Conservation (phyloP, 1,140 invertebrate genomes). For the Brachionus calyciflorus region DNA sequence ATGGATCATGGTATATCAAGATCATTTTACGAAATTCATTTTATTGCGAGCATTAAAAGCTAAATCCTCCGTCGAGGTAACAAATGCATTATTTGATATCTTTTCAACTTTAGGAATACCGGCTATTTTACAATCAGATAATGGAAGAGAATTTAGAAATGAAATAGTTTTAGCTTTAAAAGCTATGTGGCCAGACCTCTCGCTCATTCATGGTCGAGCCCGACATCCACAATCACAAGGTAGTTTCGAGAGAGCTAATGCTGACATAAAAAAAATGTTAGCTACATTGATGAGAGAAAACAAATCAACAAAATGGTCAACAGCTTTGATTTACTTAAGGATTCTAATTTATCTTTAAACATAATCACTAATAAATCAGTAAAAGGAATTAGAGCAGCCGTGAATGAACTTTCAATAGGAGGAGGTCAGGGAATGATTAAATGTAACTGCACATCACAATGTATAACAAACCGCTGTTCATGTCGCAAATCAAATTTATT, state of each 20-base stretch:
- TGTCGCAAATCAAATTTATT: too few relatives aligned
- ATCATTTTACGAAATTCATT: constrained; percentile 46
- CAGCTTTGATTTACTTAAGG: too few relatives aligned
- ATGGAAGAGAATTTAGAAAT: background rate
- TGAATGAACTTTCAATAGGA: too few relatives aligned
- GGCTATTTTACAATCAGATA: constrained; percentile 3
- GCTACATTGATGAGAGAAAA: background rate
- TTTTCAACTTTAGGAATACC: constrained; percentile 44
- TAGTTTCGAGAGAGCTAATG: too few relatives aligned
- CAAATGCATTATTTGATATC: constrained; percentile 9
- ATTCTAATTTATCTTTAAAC: too few relatives aligned
- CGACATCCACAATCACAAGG: constrained; percentile 11
- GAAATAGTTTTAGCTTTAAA: background rate
- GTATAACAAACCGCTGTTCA: too few relatives aligned
- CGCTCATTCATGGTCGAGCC: background rate
- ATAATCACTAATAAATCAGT: too few relatives aligned
- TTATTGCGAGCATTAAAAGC: constrained; percentile 26
- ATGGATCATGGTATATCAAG: constrained; percentile 45
- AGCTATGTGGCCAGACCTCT: background rate
- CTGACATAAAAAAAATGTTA: too few relatives aligned
- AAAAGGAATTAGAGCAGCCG: too few relatives aligned
- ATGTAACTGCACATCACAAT: too few relatives aligned
- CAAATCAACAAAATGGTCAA: background rate
- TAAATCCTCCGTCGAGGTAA: constrained; percentile 35
- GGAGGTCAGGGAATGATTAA: too few relatives aligned